Evolutionary conservation across 2,888 invertebrate genomes (phyloP), one percentile per base, ranked within the genome.

Genomic region (Malthinus flaveolus): DNA sequence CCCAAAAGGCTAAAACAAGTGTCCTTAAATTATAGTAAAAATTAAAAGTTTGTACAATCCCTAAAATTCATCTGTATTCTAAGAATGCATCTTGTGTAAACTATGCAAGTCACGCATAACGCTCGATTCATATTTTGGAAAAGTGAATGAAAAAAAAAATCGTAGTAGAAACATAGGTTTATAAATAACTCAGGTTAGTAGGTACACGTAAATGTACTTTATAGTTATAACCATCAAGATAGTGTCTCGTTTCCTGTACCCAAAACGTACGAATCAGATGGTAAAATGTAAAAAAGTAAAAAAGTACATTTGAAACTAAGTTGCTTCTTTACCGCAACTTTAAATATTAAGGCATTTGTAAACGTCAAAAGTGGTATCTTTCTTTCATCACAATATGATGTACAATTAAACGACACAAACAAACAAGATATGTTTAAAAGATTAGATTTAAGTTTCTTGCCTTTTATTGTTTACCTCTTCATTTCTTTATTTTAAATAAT

Each of bases 61-160:
- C 53, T 50, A 61, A 50, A 23, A 55, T 50, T 50, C 52, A 62
- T 62, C 47, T 55, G 60, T 63, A 63, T 60, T 63, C 56, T 57
- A 44, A 49, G 51, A 53, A 50, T 57, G 56, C 56, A 54, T 50
- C 49, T 12, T 35, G n/a, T n/a, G n/a, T 56, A 45, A 23, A 46
- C 33, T 12, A 58, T 61, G 58, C 61, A 49, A 42, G 54, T 61
- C 61, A 61, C 61, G 58, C 45, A 48, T 49, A 35, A 59, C 32
- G 63, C 66, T 67, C 71, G 68, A 71, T 72, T 71, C 72, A 72
- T 70, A 72, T 72, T 72, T 71, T 71, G 71, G 71, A 72, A 71
- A 71, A 71, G 67, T 71, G 72, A 72, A 72, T 72, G 72, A 72
- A 72, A 69, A 66, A n/a, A 68, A 71, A 69, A 69, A 67, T 64